Base-by-base conservation (phyloP, 1,140 invertebrate genomes). In the Cydia amplana region DNA sequence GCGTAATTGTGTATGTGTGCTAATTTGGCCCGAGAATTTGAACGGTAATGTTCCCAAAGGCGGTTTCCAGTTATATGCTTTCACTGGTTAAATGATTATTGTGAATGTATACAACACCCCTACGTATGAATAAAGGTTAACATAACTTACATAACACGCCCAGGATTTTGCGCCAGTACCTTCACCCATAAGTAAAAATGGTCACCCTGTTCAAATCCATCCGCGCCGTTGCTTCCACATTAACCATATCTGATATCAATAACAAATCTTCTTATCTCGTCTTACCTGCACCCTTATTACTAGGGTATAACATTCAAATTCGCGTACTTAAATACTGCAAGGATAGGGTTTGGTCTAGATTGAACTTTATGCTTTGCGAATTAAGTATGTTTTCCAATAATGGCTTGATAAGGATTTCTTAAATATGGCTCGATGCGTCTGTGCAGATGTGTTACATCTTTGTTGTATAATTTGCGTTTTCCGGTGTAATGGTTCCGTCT, bases 381-480 rank as follows among this genome's bases (percentile, higher is more conserved):
- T 60, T 23, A 60, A 60, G 55, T 60, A 10, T 60, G 2, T 23
- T 60, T 60, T 60, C 20, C 55, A 23, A 23, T 60, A 18, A 23
- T 51, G n/a, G 7, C 7, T 18, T 60, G 1, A 23, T 60, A 63
- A 75, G 75, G 73, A 64, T 46, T 40, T 64, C 65, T 70, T 36
- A 40, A 40, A 40, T 67, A 28, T 23, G 49, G 49, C 18, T 84
- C 83, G 81, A 82, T 86, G 87, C 82, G 83, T 83, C 60, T 75
- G 79, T 82, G 90, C 88, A 90, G 88, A 91, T 90, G 87, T 91
- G 88, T 87, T 88, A 85, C 84, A 80, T 87, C 88, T 91, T 91
- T 91, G 90, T 91, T 91, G 88, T 90, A 87, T 87, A 90, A 91
- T 91, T 91, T 89, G 87, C 87, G 90, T 85, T 89, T 91, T 91